Evolutionary conservation across 2,797 vertebrate genomes (phyloP).

Genomic region (Dendrocincla tyrannina): DNA sequence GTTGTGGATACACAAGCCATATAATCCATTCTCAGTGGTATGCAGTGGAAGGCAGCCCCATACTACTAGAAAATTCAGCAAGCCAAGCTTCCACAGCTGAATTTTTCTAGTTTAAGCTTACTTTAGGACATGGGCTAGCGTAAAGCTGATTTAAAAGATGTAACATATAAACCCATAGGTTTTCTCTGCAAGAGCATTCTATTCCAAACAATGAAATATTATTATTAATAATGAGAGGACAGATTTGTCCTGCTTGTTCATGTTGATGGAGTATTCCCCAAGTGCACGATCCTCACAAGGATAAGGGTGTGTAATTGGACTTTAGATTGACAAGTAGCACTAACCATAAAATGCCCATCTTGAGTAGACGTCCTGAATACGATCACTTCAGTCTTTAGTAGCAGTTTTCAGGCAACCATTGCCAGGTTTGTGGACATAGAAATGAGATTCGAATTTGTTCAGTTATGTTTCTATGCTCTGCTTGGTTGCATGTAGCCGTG

Average conservation of each 20-base stretch:
- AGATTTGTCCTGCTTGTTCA: background rate
- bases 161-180: background rate
- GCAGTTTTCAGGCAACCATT: background rate
- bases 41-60: background rate
- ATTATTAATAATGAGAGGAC: background rate
- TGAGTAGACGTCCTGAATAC: background rate
- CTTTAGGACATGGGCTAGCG: background rate
- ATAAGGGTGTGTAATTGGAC: background rate
- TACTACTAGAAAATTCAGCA: background rate
- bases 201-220: background rate
- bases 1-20: background rate
- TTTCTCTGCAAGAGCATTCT: background rate
- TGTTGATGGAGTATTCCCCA: background rate
- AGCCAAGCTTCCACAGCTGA: background rate
- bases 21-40: background rate
- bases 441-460: background rate
- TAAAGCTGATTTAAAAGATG: background rate
- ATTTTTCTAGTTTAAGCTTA: background rate
- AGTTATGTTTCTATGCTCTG: background rate
- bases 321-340: background rate
- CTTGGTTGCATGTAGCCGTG: background rate
- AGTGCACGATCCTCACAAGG: background rate
- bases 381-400: background rate
- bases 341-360: background rate
- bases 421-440: background rate